Evolutionary conservation across 1,140 invertebrate genomes (phyloP), one percentile per base, ranked within the genome.

Genomic region (Zaprionus lachaisei): DNA sequence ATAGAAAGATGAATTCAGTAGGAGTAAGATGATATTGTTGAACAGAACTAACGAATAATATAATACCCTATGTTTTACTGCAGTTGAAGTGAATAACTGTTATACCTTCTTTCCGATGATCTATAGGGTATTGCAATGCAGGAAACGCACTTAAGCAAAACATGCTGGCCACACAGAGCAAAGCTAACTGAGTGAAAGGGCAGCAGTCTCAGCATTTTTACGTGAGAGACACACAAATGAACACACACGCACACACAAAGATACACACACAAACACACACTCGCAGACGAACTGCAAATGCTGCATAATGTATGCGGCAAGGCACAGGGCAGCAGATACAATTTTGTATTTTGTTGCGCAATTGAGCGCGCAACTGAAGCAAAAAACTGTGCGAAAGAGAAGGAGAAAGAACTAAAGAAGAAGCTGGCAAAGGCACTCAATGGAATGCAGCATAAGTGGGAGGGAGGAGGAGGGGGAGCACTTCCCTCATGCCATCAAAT

Each of bases 331-430:
- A 44, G 56, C 41, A 62, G 70, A 84, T 84, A 76, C 73, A 69
- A 66, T 71, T 74, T 80, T 63, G 85, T 81, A 81, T 85, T 89
- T 89, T 90, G 85, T 89, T 89, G 81, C 85, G 77, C 85, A 80
- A 89, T 89, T 90, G 84, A 90, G 81, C 84, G 81, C 78, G 68
- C 75, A 80, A 90, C 69, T 90, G 85, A 84, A 87, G 85, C 85
- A 78, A 79, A 69, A 79, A 86, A 78, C 76, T 75, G 72, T 54
- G 51, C 60, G 51, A 71, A 64, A 68, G 34, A 22, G 17, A 17
- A 22, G 47, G 20, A 49, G 47, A 49, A 11, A 20, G 17, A 9
- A 15, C 11, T 17, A 17, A 14, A 24, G 12, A 26, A 84, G 20
- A 55, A 74, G 54, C 54, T 55, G 67, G 49, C 75, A 71, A 22